Evolutionary conservation across 2,113 vertebrate genomes (phyloP), one percentile per base, ranked within the genome.

Genomic region (Hydropotes inermis): DNA sequence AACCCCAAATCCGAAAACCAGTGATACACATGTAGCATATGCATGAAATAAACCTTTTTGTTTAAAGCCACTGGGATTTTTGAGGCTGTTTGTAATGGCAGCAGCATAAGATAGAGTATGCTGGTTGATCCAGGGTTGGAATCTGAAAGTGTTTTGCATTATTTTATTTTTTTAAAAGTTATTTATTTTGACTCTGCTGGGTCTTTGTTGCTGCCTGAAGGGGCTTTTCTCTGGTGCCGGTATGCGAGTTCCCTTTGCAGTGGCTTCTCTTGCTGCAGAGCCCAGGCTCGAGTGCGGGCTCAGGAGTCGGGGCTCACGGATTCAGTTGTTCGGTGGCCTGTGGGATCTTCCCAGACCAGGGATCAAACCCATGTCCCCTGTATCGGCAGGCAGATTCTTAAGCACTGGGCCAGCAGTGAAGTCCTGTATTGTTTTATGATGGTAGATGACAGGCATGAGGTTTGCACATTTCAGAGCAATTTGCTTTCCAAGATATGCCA

Each of bases 241-340:
- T 27, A 12, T 27, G 39, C 12, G 70, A 15, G 12, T 76, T 27
- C 70, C 43, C 23, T 43, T 43, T 76, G 70, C 70, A 27, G 39
- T 25, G 39, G 39, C 11, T 27, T 76, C 39, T 27, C 23, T 76
- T 43, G 6, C 39, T 76, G 39, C 70, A 43, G 70, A 43, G 23
- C 70, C 36, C 39, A 43, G 39, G 39, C 21, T 43, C 10, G 11
- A 14, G 21, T 0, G 0, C 0, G 0, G 21, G 36, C 2, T 43
- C 70, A 14, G 23, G 7, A 14, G 23, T 14, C 43, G 70, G 19
- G 39, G 70, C 23, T 2, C 70, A 76, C 0, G 1, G 36, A 14
- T 23, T 76, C 27, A 2, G 39, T 25, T 76, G 70, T 27, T 27
- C 1, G 0, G 39, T 76, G 36, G 70, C 70, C 36, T 76, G 39